Evolutionary conservation across 2,888 invertebrate genomes (phyloP), one percentile per base, ranked within the genome.

Genomic region (Agrotis exclamationis): DNA sequence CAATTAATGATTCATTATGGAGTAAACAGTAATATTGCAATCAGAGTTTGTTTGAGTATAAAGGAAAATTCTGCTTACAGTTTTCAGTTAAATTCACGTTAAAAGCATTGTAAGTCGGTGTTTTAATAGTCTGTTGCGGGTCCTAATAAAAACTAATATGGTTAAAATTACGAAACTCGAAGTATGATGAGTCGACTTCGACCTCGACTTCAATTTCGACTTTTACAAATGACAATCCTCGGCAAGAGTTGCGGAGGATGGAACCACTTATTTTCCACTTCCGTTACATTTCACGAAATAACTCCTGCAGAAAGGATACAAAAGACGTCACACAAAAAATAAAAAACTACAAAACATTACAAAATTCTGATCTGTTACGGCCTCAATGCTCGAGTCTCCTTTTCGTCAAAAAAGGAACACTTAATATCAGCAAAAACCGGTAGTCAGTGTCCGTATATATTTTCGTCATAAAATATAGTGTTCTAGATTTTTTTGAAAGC

Each of bases 401-500:
- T 63, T 57, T 58, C 58, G 65, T 70, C 54, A 77, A 74, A 78
- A 79, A 70, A 69, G 28, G 53, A 56, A 69, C 22, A 70, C 48
- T 51, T 33, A 60, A 65, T 77, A 68, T 63, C 73, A 24, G 24
- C 66, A 60, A 62, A 56, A 74, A 62, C 69, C 70, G 59, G 70
- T 65, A 72, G 47, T 53, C 73, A 56, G 50, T 68, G 64, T 47
- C 72, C 67, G 72, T 84, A 73, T 63, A 73, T 82, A 74, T 56
- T 71, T 22, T 76, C 63, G 54, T 63, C 68, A 51, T 28, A 70
- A 45, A n/a, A n/a, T n/a, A n/a, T n/a, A 79, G 73, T 74, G 73
- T 67, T 60, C 70, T 69, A 70, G 68, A 45, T 67, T 79, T 80
- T 75, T 83, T 80, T 72, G 24, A 70, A 79, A 66, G 71, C 45